Conservation (phyloP, 2,888 invertebrate genomes). For the Dynastes tityus region DNA sequence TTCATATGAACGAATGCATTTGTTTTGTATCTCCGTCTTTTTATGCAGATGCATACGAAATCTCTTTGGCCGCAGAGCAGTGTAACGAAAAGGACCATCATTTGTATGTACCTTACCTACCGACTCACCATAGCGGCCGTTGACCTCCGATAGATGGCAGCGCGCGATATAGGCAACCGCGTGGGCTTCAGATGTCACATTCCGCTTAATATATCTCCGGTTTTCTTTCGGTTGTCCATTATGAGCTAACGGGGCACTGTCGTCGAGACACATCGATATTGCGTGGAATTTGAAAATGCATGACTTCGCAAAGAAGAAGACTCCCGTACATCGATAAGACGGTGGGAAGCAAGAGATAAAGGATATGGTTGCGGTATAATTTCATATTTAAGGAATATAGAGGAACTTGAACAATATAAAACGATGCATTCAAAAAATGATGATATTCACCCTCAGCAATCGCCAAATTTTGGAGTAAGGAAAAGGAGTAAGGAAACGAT, state of each 20-base stretch:
- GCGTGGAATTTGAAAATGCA: constrained; percentile 58
- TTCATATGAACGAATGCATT: neutral
- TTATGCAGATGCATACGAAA: constrained; percentile 26
- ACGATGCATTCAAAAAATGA: too few relatives aligned
- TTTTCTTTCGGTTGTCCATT: constrained; percentile 52
- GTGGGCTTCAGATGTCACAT: constrained; percentile 58
- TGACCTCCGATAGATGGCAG: constrained; percentile 54
- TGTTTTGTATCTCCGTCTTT: neutral
- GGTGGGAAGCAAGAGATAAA: too few relatives aligned
- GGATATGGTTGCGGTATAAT: too few relatives aligned
- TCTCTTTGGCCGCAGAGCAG: neutral
- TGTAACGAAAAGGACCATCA: constrained; percentile 13
- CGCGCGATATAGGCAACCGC: constrained; percentile 49
- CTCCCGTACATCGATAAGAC: too few relatives aligned
- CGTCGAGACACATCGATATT: constrained; percentile 48
- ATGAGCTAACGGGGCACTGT: constrained; percentile 52
- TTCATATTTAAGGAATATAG: too few relatives aligned
- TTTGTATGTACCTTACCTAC: constrained; percentile 44
- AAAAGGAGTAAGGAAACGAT: too few relatives aligned
- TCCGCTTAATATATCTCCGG: constrained; percentile 63
- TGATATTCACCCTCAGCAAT: too few relatives aligned
- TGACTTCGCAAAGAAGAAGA: constrained; percentile 50
- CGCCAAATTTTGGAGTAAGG: too few relatives aligned
- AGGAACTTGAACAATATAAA: too few relatives aligned
- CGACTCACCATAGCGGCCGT: constrained; percentile 51